Evolutionary conservation across 2,888 invertebrate species (phyloP).

Genomic region (Pinctada fucata): DNA sequence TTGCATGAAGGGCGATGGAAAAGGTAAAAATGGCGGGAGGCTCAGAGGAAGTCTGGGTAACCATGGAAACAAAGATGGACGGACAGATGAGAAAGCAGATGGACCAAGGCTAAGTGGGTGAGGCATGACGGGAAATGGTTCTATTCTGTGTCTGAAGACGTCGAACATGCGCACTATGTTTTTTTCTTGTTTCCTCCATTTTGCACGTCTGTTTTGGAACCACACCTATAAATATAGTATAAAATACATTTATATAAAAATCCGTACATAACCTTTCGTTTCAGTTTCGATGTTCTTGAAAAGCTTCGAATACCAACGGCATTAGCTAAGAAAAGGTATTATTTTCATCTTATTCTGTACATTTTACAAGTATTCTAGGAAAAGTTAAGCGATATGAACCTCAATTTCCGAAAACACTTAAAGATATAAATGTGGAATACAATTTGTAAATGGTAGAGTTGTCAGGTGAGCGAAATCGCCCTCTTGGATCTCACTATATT

Average conservation of each 20-base stretch:
- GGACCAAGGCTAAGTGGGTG: constrained; percentile 48
- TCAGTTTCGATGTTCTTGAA: too few species aligned
- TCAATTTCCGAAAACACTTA: too few species aligned
- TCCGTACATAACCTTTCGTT: too few species aligned
- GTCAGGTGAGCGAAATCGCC: too few species aligned
- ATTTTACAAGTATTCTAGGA: too few species aligned
- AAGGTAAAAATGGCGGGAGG: constrained; percentile 47
- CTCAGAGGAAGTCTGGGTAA: constrained; percentile 56
- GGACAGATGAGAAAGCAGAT: constrained; percentile 49
- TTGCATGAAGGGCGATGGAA: constrained; percentile 41
- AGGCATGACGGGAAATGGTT: constrained; percentile 45
- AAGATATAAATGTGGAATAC: too few species aligned
- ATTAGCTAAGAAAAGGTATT: too few species aligned
- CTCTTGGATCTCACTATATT: too few species aligned
- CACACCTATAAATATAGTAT: constrained; percentile 59
- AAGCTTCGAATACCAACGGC: too few species aligned
- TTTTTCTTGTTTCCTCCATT: constrained; percentile 72
- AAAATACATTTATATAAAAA: not conserved
- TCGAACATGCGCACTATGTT: constrained; percentile 62
- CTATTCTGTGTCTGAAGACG: constrained; percentile 55
- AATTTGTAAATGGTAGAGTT: too few species aligned
- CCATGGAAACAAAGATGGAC: constrained; percentile 61
- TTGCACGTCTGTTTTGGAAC: constrained; percentile 71
- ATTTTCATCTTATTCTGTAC: too few species aligned
- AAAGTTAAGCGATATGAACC: too few species aligned